A percentile compares a stretch with the other conserved stretches of the same genome.
Conservation (phyloP, 1,140 invertebrate genomes). For the Phymorhynchus buccinoides region DNA sequence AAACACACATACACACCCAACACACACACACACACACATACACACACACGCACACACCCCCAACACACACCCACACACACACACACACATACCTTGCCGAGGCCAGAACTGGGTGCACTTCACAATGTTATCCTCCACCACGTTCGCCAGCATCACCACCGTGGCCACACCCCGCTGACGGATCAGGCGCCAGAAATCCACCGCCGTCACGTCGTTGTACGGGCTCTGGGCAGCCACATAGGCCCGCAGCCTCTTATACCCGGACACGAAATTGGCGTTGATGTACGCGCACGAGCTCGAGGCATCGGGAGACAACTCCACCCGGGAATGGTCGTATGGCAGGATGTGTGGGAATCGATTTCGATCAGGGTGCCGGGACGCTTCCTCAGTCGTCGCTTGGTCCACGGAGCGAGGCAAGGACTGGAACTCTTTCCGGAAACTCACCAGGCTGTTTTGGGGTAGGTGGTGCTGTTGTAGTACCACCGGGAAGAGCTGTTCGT, state of each 20-base stretch:
- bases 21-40: too few relatives aligned
- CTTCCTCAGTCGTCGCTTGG: slow-evolving; percentile 50
- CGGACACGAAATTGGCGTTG: slow-evolving; percentile 84
- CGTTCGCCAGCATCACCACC: slow-evolving; percentile 68
- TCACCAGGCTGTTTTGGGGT: slow-evolving; percentile 39
- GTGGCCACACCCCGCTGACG: slow-evolving; percentile 63
- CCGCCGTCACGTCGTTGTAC: slow-evolving; percentile 66
- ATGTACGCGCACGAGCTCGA: slow-evolving; percentile 86
- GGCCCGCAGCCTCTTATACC: slow-evolving; percentile 53
- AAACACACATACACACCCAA: too few relatives aligned
- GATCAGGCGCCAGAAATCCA: slow-evolving; percentile 71
- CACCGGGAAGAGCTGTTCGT: slow-evolving; percentile 35
- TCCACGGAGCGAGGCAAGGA: slow-evolving; percentile 55
- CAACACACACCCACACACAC: too few relatives aligned
- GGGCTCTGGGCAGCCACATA: slow-evolving; percentile 72
- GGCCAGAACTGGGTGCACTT: slow-evolving; percentile 74
- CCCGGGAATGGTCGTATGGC: slow-evolving; percentile 70
- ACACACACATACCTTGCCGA: slow-evolving; percentile 44
- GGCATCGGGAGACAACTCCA: slow-evolving; percentile 54
- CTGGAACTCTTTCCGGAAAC: slow-evolving; percentile 67
- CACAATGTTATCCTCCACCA: slow-evolving; percentile 70
- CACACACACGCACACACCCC: too few relatives aligned
- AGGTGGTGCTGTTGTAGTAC: neutral
- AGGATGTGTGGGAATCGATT: slow-evolving; percentile 71
- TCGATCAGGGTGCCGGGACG: slow-evolving; percentile 51